Base-by-base conservation (phyloP, 1,140 invertebrate genomes). In the Mamestra configurata region DNA sequence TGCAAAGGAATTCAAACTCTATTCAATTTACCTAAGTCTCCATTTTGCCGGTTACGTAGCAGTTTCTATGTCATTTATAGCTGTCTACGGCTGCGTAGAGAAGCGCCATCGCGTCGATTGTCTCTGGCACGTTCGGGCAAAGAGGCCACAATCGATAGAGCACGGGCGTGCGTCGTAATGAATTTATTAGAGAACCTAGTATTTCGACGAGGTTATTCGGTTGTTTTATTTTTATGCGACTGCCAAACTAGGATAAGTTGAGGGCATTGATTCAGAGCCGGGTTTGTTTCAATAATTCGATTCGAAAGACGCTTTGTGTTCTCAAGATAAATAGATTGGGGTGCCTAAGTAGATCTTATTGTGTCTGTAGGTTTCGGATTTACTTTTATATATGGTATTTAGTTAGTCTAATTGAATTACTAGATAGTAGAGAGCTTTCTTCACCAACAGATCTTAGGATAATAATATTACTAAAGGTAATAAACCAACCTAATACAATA, bases 71-170 rank as follows among this genome's bases (percentile, higher is more conserved):
- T 37, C 66, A 81, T 89, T 88, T 85, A 22, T 55, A 66, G 20
- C 79, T 76, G 73, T 72, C 71, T 78, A 75, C 46, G 77, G 84
- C 81, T 93, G 92, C 93, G 93, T 94, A 91, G 90, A 94, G 93
- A 93, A 94, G 93, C 93, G 91, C 89, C 91, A 91, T 89, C 88
- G 92, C 93, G 89, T 86, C 90, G 91, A 94, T 94, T 94, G 93
- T 94, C 92, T 91, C 85, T 88, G 93, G 91, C 92, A 93, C 93
- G 92, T 93, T 89, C 91, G 92, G 87, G 88, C 90, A 83, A 92
- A 93, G 91, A 93, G 90, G 93, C 92, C 91, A 92, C 93, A 94
- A 94, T 94, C 93, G 93, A 94, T 94, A 94, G 91, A 92, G 92
- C 93, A 94, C 93, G 92, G 87, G 90, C 92, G 93, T 91, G 92